These are phyloP conservation scores for Orthosia gracilis DNA, from an alignment of 2,888 invertebrate species.

Conservation along the genomic window DNA sequence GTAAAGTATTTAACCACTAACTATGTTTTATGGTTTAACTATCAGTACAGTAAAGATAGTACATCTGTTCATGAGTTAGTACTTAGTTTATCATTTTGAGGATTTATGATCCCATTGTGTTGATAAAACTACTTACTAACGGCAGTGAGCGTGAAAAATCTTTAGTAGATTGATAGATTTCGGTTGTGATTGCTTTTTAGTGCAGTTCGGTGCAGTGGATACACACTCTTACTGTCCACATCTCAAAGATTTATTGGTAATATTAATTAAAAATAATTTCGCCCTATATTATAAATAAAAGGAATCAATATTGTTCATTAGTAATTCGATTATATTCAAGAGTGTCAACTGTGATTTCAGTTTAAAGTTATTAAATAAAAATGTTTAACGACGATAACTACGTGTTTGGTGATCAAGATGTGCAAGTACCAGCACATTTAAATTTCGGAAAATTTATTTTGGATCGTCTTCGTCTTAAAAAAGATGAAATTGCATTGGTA, in stretches of 20 bases:
- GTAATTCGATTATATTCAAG: not conserved
- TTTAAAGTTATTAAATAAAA: constrained; percentile 29
- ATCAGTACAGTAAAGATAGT: not conserved
- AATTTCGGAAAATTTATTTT: constrained; percentile 83
- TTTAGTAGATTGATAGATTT: constrained; percentile 2
- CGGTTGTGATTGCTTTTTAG: not conserved
- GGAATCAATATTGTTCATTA: not conserved
- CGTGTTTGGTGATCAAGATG: constrained; percentile 76
- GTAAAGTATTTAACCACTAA: not conserved
- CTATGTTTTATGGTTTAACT: not conserved
- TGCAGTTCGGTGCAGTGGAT: constrained; percentile 23
- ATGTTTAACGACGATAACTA: constrained; percentile 74
- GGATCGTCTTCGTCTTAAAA: constrained; percentile 70
- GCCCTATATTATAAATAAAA: constrained; percentile 29
- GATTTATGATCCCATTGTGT: constrained; percentile 47
- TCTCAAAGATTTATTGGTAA: constrained; percentile 13
- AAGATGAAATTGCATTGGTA: constrained; percentile 78
- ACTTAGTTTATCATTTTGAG: constrained; percentile 13
- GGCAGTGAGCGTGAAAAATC: constrained; percentile 14
- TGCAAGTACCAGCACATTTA: constrained; percentile 80
- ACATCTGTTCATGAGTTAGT: not conserved
- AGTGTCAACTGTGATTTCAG: not conserved
- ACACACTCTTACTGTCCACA: constrained; percentile 17
- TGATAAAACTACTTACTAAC: constrained; percentile 38
- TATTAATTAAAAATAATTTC: constrained; percentile 24